Evolutionary conservation across 2,888 invertebrate genomes (phyloP).

Genomic region (Callosobruchus maculatus): DNA sequence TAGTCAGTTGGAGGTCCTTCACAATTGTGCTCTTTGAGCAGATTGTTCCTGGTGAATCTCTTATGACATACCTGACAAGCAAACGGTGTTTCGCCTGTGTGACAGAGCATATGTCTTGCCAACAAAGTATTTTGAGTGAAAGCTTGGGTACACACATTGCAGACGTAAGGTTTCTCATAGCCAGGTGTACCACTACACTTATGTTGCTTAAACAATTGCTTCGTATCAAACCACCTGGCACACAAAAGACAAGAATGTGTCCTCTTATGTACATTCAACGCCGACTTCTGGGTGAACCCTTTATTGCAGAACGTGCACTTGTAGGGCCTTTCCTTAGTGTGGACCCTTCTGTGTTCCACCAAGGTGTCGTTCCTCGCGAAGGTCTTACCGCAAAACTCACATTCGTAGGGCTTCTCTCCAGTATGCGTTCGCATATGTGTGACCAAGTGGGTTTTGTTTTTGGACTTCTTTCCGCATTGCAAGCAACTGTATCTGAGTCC

Average conservation of each 20-base stretch:
- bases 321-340: neutral
- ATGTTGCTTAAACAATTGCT: neutral
- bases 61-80: conserved; percentile 42
- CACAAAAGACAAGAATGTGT: neutral
- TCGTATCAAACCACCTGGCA: neutral
- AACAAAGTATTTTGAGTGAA: conserved; percentile 50
- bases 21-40: conserved; percentile 21
- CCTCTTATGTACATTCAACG: neutral
- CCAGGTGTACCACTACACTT: neutral
- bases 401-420: neutral
- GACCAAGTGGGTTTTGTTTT: neutral
- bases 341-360: conserved; percentile 1
- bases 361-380: neutral
- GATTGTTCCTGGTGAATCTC: conserved; percentile 33
- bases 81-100: conserved; percentile 48
- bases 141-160: conserved; percentile 39
- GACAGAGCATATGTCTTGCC: conserved; percentile 47
- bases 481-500: neutral
- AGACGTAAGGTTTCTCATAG: too few relatives aligned
- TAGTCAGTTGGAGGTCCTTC: too few relatives aligned
- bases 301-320: conserved; percentile 1
- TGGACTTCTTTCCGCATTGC: neutral
- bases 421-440: neutral
- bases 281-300: conserved; percentile 1
- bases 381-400: neutral